A percentile compares a stretch with the other conserved stretches of the same genome.
Conservation (phyloP, 2,113 vertebrate genomes). For the Takifugu bimaculatus region DNA sequence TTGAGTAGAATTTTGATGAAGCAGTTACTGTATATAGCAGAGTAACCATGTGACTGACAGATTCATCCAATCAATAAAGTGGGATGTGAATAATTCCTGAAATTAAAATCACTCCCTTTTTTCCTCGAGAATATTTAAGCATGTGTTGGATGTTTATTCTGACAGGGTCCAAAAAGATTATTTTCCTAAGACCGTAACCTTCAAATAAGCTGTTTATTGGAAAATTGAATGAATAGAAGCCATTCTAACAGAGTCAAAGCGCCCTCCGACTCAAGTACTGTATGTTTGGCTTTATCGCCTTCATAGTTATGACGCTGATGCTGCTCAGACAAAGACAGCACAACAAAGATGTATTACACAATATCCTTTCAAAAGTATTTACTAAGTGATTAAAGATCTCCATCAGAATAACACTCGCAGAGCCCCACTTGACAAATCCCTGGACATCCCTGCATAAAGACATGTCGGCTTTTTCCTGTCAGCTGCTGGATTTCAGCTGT, state of each 20-base stretch:
- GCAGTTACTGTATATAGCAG: no score
- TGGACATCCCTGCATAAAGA: slow-evolving; percentile 28
- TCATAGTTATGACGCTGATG: not conserved
- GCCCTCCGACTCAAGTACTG: no score
- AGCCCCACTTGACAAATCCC: slow-evolving; percentile 30
- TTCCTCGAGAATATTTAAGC: slow-evolving; percentile 47
- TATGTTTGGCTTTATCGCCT: no score
- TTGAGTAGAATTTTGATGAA: no score
- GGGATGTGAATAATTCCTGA: slow-evolving; percentile 41
- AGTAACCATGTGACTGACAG: no score
- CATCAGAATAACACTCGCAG: slow-evolving; percentile 14
- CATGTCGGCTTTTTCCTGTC: slow-evolving; percentile 28
- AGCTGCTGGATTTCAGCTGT: slow-evolving; percentile 60
- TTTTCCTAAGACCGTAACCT: slow-evolving; percentile 38
- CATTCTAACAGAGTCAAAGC: slow-evolving; percentile 19
- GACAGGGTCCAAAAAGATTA: slow-evolving; percentile 40
- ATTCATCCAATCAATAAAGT: not conserved
- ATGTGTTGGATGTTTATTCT: slow-evolving; percentile 57
- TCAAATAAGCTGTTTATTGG: slow-evolving; percentile 50
- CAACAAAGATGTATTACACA: not conserved
- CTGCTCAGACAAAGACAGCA: not conserved
- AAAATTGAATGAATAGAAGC: slow-evolving; percentile 45
- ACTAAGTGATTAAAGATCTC: slow-evolving; percentile 14
- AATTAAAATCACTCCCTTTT: slow-evolving; percentile 49
- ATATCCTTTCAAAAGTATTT: slow-evolving; percentile 14